These are phyloP conservation scores for Tanypteryx hageni DNA, from an alignment of 2,888 invertebrate genomes.

Conservation along the genomic window DNA sequence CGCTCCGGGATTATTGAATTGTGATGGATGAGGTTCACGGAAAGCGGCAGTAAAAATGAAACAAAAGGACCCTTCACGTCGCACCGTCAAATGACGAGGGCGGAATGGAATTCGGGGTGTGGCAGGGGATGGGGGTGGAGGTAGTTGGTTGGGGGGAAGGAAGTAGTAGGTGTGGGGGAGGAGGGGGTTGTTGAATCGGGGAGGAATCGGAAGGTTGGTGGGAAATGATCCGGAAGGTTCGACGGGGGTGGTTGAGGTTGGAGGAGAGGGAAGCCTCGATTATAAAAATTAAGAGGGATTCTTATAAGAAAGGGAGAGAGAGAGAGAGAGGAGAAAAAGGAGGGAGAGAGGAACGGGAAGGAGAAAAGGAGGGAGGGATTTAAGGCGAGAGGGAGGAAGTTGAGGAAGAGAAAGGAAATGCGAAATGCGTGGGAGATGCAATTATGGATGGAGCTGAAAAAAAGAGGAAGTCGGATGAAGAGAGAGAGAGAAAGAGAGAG, in stretches of 20 bases:
- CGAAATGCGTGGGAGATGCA: not conserved
- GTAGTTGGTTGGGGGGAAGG: not conserved
- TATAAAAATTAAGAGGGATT: not conserved
- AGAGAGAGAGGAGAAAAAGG: not conserved
- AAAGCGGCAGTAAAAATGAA: constrained; percentile 24
- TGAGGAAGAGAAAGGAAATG: not conserved
- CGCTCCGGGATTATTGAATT: constrained; percentile 44
- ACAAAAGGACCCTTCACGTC: constrained; percentile 25
- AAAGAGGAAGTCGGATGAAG: not conserved
- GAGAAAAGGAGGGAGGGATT: not conserved
- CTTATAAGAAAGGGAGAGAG: not conserved
- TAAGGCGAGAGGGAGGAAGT: not conserved
- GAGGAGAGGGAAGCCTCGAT: too few species aligned
- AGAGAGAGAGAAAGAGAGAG: not conserved
- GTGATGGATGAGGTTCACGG: constrained; percentile 39
- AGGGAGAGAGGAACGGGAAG: not conserved
- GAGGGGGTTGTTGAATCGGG: not conserved
- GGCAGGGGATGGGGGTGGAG: not conserved
- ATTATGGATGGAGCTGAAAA: too few species aligned
- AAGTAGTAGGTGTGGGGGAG: not conserved
- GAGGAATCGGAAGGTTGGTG: constrained; percentile 16
- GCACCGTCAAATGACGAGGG: constrained; percentile 23
- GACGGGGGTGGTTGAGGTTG: not conserved
- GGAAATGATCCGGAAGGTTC: constrained; percentile 31
- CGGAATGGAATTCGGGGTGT: constrained; percentile 22